Percentiles rank a stretch among this genome's conserved stretches.
phyloP scores from a whole-genome alignment of 2,888 invertebrate species.

The Peribatodes rhomboidaria region DNA sequence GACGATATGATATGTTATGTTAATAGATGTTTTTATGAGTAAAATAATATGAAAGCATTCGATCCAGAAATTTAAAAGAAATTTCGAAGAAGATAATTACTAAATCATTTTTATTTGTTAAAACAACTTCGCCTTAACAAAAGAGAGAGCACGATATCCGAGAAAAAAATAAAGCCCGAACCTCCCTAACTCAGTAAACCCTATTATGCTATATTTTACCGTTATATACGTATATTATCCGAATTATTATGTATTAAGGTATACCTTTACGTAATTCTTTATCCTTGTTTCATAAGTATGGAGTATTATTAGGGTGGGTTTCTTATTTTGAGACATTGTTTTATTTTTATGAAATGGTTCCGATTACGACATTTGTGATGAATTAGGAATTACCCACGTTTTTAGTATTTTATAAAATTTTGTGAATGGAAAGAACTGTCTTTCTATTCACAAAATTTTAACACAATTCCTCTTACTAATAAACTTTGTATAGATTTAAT shows the following conservation, averaged over 20 bases:
- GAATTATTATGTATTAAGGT: conserved; percentile 42
- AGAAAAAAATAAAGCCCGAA: conserved; percentile 33
- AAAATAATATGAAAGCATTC: no score
- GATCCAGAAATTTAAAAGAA: background rate
- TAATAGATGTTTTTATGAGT: no score
- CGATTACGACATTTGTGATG: background rate
- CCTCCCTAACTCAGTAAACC: conserved; percentile 44
- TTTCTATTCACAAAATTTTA: no score
- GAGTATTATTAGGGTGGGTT: conserved; percentile 27
- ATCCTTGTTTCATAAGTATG: conserved; percentile 32
- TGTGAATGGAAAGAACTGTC: no score
- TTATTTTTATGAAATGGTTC: conserved; percentile 5
- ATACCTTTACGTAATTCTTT: conserved; percentile 41
- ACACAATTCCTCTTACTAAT: no score
- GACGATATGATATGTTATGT: no score
- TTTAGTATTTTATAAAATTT: no score
- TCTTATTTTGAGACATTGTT: conserved; percentile 22
- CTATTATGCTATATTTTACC: conserved; percentile 40
- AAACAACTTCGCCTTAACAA: conserved; percentile 34
- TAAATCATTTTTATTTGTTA: background rate
- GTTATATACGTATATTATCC: conserved; percentile 36
- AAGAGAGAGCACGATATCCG: conserved; percentile 32
- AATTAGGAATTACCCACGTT: no score
- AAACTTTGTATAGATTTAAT: no score
- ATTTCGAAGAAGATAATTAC: background rate